Percentiles rank a stretch among this genome's conserved stretches.
Conservation (phyloP, 2,888 invertebrate species). For the Folsomia candida region DNA sequence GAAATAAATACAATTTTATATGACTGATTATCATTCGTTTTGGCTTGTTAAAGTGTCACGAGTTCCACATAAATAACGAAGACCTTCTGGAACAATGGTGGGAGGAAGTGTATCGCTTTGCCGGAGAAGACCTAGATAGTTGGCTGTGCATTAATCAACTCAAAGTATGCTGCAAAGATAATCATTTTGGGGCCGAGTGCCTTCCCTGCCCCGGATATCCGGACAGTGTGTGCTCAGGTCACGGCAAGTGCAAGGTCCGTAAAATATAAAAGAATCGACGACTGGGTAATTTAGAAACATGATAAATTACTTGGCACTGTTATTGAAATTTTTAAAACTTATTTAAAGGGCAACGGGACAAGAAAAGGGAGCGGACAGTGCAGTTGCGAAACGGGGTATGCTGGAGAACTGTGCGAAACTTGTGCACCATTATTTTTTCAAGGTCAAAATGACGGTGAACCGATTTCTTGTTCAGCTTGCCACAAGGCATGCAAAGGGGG, state of each 20-base stretch:
- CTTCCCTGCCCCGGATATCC: conserved; percentile 73
- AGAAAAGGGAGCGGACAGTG: conserved; percentile 91
- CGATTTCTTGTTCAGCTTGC: conserved; percentile 73
- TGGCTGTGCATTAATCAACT: conserved; percentile 78
- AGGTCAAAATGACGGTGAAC: conserved; percentile 70
- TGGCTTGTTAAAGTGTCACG: conserved; percentile 67
- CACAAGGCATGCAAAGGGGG: conserved; percentile 74
- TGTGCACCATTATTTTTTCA: conserved; percentile 73
- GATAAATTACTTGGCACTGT: too few species aligned
- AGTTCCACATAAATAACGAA: conserved; percentile 80
- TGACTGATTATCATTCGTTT: background rate
- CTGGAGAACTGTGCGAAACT: conserved; percentile 71
- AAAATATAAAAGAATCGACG: background rate
- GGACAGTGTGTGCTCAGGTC: conserved; percentile 72
- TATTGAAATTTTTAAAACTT: background rate
- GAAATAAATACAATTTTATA: background rate
- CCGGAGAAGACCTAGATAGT: conserved; percentile 63
- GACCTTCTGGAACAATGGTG: conserved; percentile 84
- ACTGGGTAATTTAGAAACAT: background rate
- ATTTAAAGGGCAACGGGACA: conserved; percentile 74
- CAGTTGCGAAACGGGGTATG: conserved; percentile 77
- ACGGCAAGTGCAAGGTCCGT: conserved; percentile 71
- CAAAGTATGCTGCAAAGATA: conserved; percentile 77
- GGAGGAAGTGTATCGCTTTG: conserved; percentile 64
- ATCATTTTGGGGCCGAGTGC: conserved; percentile 81